Conservation (phyloP, 2,888 invertebrate genomes). For the Sepiola atlantica region DNA sequence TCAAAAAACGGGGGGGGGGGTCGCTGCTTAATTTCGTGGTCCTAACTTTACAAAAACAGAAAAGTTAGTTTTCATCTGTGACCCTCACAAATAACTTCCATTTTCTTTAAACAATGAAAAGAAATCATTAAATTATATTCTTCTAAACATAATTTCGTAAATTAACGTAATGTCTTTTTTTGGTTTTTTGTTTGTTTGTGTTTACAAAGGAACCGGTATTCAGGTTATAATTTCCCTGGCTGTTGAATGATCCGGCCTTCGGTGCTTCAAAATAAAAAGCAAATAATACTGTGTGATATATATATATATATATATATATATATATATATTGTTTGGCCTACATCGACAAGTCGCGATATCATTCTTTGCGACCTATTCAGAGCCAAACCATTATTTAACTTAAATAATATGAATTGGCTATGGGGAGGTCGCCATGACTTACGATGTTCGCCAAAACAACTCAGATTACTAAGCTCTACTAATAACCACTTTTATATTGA, state of each 20-base stretch:
- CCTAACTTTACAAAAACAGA: not conserved
- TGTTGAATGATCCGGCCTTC: not conserved
- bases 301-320: too few relatives aligned
- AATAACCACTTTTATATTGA: too few relatives aligned
- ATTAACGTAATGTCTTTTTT: not conserved
- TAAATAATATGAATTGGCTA: too few relatives aligned
- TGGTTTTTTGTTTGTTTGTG: too few relatives aligned
- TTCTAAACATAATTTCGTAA: not conserved
- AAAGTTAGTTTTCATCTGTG: not conserved
- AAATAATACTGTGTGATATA: not conserved
- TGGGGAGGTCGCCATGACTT: too few relatives aligned
- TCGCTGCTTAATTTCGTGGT: constrained; percentile 5
- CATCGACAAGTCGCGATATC: too few relatives aligned
- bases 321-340: too few relatives aligned
- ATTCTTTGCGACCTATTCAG: too few relatives aligned
- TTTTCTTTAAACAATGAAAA: not conserved
- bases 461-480: too few relatives aligned
- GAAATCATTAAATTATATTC: not conserved
- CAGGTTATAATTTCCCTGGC: not conserved
- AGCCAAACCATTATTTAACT: too few relatives aligned
- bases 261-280: not conserved
- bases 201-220: constrained; percentile 2
- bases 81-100: not conserved
- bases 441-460: too few relatives aligned
- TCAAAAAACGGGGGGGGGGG: not conserved